These are phyloP conservation scores for Brachyalestes nurse DNA, from an alignment of 2,797 vertebrate species.

Conservation along the genomic window DNA sequence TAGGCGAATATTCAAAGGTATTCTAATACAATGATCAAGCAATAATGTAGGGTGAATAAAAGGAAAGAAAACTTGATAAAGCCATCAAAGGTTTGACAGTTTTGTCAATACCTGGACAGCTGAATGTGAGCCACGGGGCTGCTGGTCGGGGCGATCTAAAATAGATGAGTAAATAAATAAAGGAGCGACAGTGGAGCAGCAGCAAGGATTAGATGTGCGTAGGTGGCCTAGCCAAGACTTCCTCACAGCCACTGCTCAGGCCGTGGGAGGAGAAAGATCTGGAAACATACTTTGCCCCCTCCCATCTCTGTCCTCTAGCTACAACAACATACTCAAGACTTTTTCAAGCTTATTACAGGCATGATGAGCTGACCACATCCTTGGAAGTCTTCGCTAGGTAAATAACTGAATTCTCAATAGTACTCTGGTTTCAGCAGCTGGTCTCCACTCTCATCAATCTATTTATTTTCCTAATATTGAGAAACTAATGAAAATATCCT, in stretches of 20 bases:
- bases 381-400: slow-evolving; percentile 79
- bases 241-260: slow-evolving; percentile 68
- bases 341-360: slow-evolving; percentile 59
- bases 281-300: slow-evolving; percentile 73
- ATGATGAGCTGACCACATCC: slow-evolving; percentile 80
- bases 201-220: slow-evolving; percentile 69
- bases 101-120: slow-evolving; percentile 50
- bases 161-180: slow-evolving; percentile 56
- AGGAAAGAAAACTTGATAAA: slow-evolving; percentile 20
- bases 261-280: slow-evolving; percentile 77
- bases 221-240: slow-evolving; percentile 70
- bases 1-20: background rate
- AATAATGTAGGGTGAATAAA: background rate
- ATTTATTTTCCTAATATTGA: slow-evolving; percentile 33
- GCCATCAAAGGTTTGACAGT: slow-evolving; percentile 43
- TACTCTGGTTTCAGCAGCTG: slow-evolving; percentile 77
- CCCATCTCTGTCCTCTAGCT: slow-evolving; percentile 43
- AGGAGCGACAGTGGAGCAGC: slow-evolving; percentile 60
- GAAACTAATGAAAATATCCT: background rate
- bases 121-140: slow-evolving; percentile 38
- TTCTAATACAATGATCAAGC: background rate
- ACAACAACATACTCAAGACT: slow-evolving; percentile 70
- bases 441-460: slow-evolving; percentile 1
- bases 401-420: slow-evolving; percentile 81
- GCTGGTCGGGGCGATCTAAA: slow-evolving; percentile 46